These are phyloP conservation scores for Muntiacus muntjak DNA, from an alignment of 2,113 vertebrate genomes.

Conservation along the genomic window DNA sequence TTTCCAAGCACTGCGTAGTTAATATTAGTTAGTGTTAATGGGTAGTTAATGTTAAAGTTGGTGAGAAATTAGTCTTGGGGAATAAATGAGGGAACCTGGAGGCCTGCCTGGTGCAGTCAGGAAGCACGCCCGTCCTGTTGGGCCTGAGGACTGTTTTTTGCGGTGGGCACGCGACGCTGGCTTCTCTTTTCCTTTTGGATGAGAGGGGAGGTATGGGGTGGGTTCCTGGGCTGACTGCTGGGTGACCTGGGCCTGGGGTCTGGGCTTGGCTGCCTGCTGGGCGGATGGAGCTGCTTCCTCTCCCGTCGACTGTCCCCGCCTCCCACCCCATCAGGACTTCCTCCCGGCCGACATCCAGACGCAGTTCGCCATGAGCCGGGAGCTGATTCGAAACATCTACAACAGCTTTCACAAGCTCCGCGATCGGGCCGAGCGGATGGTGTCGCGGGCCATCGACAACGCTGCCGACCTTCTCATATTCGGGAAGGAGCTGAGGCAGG, in stretches of 20 bases:
- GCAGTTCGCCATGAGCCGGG: conserved; percentile 92
- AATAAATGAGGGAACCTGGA: background rate
- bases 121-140: fast-evolving
- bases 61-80: background rate
- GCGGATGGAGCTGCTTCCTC: fast-evolving
- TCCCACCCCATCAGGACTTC: conserved; percentile 85
- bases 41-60: background rate
- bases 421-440: conserved; percentile 92
- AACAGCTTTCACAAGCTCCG: conserved; percentile 94
- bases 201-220: background rate
- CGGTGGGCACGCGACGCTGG: fast-evolving
- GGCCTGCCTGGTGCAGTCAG: fast-evolving
- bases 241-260: fast-evolving
- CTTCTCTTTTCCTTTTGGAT: no score
- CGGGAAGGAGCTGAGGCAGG: conserved; percentile 93
- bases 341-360: conserved; percentile 94
- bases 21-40: fast-evolving
- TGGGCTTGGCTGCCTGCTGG: fast-evolving
- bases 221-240: fast-evolving
- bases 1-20: background rate
- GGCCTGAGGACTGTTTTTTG: fast-evolving
- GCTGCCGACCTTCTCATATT: conserved; percentile 93
- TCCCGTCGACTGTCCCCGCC: fast-evolving
- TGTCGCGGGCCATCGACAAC: conserved; percentile 90
- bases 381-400: conserved; percentile 93